Conservation (phyloP, 2,113 vertebrate genomes). For the Pseudois nayaur region DNA sequence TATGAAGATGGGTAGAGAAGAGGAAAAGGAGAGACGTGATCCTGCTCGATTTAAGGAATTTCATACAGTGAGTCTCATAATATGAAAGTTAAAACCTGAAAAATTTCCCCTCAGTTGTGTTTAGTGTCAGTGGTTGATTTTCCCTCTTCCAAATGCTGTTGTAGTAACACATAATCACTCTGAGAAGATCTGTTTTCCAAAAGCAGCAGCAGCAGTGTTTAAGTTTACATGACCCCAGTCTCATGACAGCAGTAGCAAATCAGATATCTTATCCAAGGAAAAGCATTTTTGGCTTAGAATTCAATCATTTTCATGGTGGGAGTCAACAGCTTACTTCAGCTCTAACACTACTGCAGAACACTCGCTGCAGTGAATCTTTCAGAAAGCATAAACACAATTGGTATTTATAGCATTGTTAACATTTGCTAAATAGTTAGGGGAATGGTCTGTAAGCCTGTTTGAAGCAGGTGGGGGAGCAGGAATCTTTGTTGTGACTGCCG, state of each 20-base stretch:
- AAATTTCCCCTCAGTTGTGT: slow-evolving; percentile 50
- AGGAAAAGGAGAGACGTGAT: neutral
- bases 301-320: slow-evolving; percentile 77
- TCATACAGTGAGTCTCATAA: neutral
- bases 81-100: slow-evolving; percentile 53
- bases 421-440: slow-evolving; percentile 81
- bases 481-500: slow-evolving; percentile 68
- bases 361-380: slow-evolving; percentile 82
- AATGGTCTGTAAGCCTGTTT: slow-evolving; percentile 64
- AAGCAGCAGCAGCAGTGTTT: slow-evolving; percentile 76
- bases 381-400: slow-evolving; percentile 80
- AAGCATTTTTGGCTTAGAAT: slow-evolving; percentile 81
- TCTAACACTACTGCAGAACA: slow-evolving; percentile 71
- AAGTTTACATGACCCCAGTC: slow-evolving; percentile 81
- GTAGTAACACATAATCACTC: slow-evolving; percentile 67
- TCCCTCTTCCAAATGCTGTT: slow-evolving; percentile 71
- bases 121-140: slow-evolving; percentile 70
- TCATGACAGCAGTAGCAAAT: slow-evolving; percentile 83
- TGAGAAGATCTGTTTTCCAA: slow-evolving; percentile 73
- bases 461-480: slow-evolving; percentile 71
- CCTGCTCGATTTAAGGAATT: neutral
- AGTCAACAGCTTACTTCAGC: slow-evolving; percentile 80
- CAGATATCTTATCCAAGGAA: slow-evolving; percentile 82
- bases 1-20: neutral
- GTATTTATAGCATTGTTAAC: slow-evolving; percentile 85